These are phyloP conservation scores for Schlechtendalia chinensis DNA, from an alignment of 1,140 invertebrate genomes.

Conservation along the genomic window DNA sequence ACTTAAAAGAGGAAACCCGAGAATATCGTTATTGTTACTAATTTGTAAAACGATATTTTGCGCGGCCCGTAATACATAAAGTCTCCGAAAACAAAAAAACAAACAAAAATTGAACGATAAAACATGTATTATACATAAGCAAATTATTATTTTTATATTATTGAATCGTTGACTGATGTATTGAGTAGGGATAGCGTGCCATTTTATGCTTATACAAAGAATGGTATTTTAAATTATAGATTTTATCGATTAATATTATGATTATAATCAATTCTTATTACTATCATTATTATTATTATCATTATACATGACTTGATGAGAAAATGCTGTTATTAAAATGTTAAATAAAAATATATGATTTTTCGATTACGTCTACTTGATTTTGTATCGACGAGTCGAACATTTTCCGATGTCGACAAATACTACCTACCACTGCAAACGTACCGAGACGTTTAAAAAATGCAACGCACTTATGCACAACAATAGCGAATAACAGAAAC, in stretches of 20 bases:
- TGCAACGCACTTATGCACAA: too few species aligned
- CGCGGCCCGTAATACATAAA: not conserved
- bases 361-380: not conserved
- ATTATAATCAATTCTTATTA: not conserved
- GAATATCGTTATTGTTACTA: not conserved
- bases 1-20: not conserved
- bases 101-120: not conserved
- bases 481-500: too few species aligned
- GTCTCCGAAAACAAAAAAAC: not conserved
- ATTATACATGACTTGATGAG: slow-evolving; percentile 9
- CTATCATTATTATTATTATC: slow-evolving; percentile 18
- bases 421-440: too few species aligned
- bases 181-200: slow-evolving; percentile 42
- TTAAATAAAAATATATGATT: slow-evolving; percentile 44
- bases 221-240: slow-evolving; percentile 40
- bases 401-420: too few species aligned
- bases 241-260: slow-evolving; percentile 39
- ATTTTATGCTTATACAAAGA: slow-evolving; percentile 45
- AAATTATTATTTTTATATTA: slow-evolving; percentile 37
- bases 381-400: too few species aligned
- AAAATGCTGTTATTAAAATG: slow-evolving; percentile 43
- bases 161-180: slow-evolving; percentile 45
- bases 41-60: slow-evolving; percentile 1
- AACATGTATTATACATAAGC: slow-evolving; percentile 1
- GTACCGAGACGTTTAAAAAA: too few species aligned